Base-by-base conservation (phyloP, 2,888 invertebrate genomes). In the Philereme vetulata region DNA sequence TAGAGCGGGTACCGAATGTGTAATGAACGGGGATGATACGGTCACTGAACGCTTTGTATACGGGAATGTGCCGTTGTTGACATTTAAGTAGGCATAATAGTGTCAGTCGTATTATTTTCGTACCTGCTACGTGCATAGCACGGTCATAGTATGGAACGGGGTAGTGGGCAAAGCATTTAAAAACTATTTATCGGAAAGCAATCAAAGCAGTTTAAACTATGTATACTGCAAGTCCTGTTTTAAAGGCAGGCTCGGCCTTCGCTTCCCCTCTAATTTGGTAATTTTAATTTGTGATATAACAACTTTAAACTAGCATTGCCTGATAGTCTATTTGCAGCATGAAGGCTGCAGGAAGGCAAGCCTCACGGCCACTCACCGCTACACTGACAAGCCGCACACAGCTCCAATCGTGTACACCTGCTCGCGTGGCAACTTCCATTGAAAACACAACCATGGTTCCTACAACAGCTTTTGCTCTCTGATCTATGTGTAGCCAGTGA, bases 361-460 rank as follows among this genome's bases (percentile, higher is more conserved):
- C 64, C 66, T 62, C 67, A 69, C 71, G 70, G 72, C 70, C 76
- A 66, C 71, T 74, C 21, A 21, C 70, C 67, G 70, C 60, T 70
- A 69, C 64, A 59, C 64, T 58, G 56, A 65, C 71, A 59, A 7
- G 42, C 53, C 59, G 57, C 68, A 78, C 68, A 70, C 72, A 53
- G 11, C 56, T 33, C 21, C 47, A 52, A 40, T 56, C 55, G 9
- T 65, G 68, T 72, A 70, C 74, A 72, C 70, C 67, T 70, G 72
- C 77, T 70, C 77, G 70, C 77, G 84, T 82, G 80, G 76, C 80
- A 81, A 65, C 76, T 78, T 87, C 77, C 89, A 90, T 90, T 91
- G 89, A 90, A 87, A 86, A 82, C 81, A 77, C 77, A 81, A 77
- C 71, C 60, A 52, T 69, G 64, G 58, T 62, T 61, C 65, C 34